Evolutionary conservation across 2,113 vertebrate species (phyloP), one percentile per base, ranked within the genome.

Genomic region (Cochlearius cochlearius): DNA sequence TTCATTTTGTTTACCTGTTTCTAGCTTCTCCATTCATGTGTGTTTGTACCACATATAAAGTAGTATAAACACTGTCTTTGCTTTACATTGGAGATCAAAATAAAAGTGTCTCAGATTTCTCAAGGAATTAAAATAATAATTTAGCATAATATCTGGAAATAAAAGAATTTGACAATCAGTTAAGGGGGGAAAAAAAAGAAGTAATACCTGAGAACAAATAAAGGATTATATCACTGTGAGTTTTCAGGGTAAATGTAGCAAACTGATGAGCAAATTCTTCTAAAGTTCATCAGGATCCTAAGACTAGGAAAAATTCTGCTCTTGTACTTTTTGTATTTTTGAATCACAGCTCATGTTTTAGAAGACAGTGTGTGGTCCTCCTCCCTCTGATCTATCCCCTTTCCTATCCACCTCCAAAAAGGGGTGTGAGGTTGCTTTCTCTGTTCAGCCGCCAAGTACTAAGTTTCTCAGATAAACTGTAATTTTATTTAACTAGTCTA

Each of bases 111-210:
- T 95, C 50, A 47, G 25, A 71, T 79, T 95, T 90, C 75, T 91
- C 39, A 89, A 95, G 73, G 85, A 94, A 92, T 82, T 81, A 85
- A 92, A 92, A 77, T 27, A 72, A 63, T 45, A 89, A 74, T 96
- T 85, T 67, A 95, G 87, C 58, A 50, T 94, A 63, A 75, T 96
- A 91, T 76, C 68, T 94, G 50, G 90, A 90, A 97, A 95, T 77
- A 94, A 88, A 56, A 69, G 39, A 88, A 62, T 68, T 50, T 43
- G 56, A 59, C 82, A 90, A 36, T 87, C 56, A 62, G 45, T 87
- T 78, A 71, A 78, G 41, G 45, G 34, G 62, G 58, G 7, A 9
- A 29, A 45, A 58, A 72, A 64, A 87, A 64, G 34, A 86, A 66
- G 39, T 88, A 53, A 88, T 86, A 85, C 38, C 74, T 67, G 50